phyloP scores from a whole-genome alignment of 2,113 vertebrate genomes.

The Ictalurus furcatus region DNA sequence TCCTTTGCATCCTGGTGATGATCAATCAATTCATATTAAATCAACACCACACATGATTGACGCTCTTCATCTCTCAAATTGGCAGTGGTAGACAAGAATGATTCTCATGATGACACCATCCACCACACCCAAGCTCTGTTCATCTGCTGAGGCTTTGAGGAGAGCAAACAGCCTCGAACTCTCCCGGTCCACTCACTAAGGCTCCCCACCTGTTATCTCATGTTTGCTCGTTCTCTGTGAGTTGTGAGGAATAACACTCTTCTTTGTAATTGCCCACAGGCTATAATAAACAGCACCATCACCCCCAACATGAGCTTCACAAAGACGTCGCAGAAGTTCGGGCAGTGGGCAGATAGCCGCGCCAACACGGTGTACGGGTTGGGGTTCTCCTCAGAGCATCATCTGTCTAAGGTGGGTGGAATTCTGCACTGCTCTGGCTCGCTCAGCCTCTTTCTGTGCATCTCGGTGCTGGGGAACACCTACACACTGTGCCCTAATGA shows the following conservation, averaged over 20 bases:
- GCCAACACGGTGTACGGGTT: constrained; percentile 70
- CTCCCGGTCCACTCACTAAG: neutral
- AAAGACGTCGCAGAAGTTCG: constrained; percentile 99
- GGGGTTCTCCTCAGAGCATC: constrained; percentile 98
- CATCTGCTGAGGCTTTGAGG: neutral
- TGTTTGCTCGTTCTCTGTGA: neutral
- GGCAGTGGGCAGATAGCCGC: constrained; percentile 78
- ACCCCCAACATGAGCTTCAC: constrained; percentile 99
- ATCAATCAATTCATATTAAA: constrained; percentile 1
- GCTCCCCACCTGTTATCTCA: neutral
- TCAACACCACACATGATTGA: neutral
- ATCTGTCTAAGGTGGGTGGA: constrained; percentile 87
- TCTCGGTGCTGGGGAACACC: constrained; percentile 53
- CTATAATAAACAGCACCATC: constrained; percentile 99
- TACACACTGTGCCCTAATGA: constrained; percentile 59
- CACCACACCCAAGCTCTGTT: neutral
- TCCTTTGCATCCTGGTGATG: neutral
- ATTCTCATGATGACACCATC: neutral
- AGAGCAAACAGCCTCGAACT: neutral
- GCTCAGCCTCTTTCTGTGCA: constrained; percentile 36
- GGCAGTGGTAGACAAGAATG: neutral
- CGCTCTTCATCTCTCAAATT: neutral
- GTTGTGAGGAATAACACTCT: neutral
- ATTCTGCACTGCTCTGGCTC: constrained; percentile 31
- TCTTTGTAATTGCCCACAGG: constrained; percentile 73